Conservation (phyloP, 1,140 invertebrate species). For the Linepithema humile region DNA sequence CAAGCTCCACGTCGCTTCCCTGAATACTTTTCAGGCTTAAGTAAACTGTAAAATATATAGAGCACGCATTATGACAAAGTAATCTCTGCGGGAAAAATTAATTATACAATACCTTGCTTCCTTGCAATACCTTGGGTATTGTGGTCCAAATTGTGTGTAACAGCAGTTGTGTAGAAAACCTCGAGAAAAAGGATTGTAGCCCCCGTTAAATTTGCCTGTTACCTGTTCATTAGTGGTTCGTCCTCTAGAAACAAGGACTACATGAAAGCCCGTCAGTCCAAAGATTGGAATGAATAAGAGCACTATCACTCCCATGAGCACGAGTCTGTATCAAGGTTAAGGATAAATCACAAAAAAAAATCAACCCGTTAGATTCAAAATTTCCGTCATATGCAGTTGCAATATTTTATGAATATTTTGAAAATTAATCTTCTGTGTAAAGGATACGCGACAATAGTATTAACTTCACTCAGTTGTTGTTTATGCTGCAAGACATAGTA, state of each 20-base stretch:
- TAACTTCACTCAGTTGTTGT: slow-evolving; percentile 90
- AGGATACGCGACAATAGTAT: slow-evolving; percentile 97
- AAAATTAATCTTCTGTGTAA: slow-evolving; percentile 74
- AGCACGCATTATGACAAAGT: slow-evolving; percentile 17
- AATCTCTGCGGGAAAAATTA: background rate
- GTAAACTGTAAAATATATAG: slow-evolving; percentile 76
- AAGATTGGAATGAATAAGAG: slow-evolving; percentile 98
- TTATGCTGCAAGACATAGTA: slow-evolving; percentile 95
- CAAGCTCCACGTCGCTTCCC: slow-evolving; percentile 82
- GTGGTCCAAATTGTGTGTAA: slow-evolving; percentile 97
- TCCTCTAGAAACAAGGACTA: slow-evolving; percentile 98
- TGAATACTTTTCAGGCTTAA: slow-evolving; percentile 84
- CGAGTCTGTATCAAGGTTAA: slow-evolving; percentile 89
- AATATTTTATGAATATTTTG: background rate
- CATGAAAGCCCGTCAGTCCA: slow-evolving; percentile 98
- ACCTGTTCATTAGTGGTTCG: slow-evolving; percentile 99
- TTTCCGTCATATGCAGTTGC: background rate
- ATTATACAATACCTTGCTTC: slow-evolving; percentile 35
- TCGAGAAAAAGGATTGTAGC: slow-evolving; percentile 98
- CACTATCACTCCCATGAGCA: slow-evolving; percentile 95
- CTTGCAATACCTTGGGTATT: slow-evolving; percentile 94
- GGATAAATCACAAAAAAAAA: too few species aligned
- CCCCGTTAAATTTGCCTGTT: slow-evolving; percentile 98
- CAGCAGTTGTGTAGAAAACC: slow-evolving; percentile 98
- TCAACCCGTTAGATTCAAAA: background rate